A percentile compares a stretch with the other conserved stretches of the same genome.
phyloP scores from a whole-genome alignment of 1,140 invertebrate genomes.

The Heterodera carotae region DNA sequence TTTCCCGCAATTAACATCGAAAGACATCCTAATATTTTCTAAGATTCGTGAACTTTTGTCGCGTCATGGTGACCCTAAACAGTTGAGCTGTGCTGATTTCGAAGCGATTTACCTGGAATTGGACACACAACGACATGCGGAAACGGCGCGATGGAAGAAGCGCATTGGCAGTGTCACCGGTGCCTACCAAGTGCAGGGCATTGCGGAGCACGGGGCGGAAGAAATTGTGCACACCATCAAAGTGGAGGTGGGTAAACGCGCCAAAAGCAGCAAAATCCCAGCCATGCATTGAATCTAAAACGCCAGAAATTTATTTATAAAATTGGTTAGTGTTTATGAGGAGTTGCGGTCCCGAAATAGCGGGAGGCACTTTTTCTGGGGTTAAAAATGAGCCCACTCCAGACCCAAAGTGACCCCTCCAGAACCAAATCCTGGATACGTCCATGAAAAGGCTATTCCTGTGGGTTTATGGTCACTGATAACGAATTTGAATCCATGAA shows the following conservation, averaged over 20 bases:
- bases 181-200: constrained; percentile 89
- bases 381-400: too few relatives aligned
- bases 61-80: constrained; percentile 45
- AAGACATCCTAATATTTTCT: constrained; percentile 9
- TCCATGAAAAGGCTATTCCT: too few relatives aligned
- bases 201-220: constrained; percentile 86
- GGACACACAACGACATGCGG: constrained; percentile 84
- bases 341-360: too few relatives aligned
- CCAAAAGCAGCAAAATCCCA: too few relatives aligned
- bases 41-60: constrained; percentile 56
- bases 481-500: too few relatives aligned
- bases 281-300: too few relatives aligned
- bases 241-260: constrained; percentile 61
- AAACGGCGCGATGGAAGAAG: constrained; percentile 86
- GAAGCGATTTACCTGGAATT: constrained; percentile 77
- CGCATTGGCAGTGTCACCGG: constrained; percentile 87
- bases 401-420: too few relatives aligned
- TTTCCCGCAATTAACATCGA: constrained; percentile 2
- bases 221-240: constrained; percentile 66
- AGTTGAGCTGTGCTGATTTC: constrained; percentile 53
- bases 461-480: too few relatives aligned
- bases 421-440: too few relatives aligned
- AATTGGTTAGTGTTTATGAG: too few relatives aligned
- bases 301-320: too few relatives aligned
- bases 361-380: too few relatives aligned